phyloP scores from a whole-genome alignment of 2,113 vertebrate species.

The Rhinoderma darwinii region DNA sequence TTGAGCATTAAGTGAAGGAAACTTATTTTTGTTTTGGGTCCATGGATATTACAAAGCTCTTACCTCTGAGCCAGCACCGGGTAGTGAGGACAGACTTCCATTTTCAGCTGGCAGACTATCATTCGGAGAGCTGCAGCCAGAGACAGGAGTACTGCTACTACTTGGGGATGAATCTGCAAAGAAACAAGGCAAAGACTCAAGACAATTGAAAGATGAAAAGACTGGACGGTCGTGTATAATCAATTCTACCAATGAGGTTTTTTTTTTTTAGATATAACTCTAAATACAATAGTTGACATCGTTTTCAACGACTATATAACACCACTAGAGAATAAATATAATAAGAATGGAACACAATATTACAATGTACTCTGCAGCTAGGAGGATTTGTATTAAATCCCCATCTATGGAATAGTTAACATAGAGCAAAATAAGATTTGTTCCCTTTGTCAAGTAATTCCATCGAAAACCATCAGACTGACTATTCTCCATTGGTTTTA shows the following conservation, averaged over 20 bases:
- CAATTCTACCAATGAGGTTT: too few species aligned
- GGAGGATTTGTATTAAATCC: too few species aligned
- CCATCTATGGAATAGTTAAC: too few species aligned
- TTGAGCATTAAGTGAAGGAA: too few species aligned
- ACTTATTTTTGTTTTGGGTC: not conserved
- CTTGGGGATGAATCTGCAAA: constrained; percentile 86
- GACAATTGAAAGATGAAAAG: too few species aligned
- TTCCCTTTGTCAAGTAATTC: too few species aligned
- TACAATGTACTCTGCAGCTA: too few species aligned
- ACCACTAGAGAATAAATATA: not conserved
- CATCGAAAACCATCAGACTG: too few species aligned
- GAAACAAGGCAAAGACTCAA: not conserved
- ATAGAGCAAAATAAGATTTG: too few species aligned
- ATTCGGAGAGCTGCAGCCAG: constrained; percentile 88
- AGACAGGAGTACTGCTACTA: constrained; percentile 88
- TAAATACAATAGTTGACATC: not conserved
- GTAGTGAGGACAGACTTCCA: constrained; percentile 67
- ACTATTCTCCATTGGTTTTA: too few species aligned
- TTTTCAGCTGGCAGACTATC: constrained; percentile 84
- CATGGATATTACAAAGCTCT: constrained; percentile 27
- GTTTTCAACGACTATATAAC: not conserved
- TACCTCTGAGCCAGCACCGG: constrained; percentile 78
- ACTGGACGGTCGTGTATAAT: not conserved
- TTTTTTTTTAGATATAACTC: not conserved
- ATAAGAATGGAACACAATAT: not conserved